Conservation (phyloP, 2,888 invertebrate species). For the Pharmacophagus antenor region DNA sequence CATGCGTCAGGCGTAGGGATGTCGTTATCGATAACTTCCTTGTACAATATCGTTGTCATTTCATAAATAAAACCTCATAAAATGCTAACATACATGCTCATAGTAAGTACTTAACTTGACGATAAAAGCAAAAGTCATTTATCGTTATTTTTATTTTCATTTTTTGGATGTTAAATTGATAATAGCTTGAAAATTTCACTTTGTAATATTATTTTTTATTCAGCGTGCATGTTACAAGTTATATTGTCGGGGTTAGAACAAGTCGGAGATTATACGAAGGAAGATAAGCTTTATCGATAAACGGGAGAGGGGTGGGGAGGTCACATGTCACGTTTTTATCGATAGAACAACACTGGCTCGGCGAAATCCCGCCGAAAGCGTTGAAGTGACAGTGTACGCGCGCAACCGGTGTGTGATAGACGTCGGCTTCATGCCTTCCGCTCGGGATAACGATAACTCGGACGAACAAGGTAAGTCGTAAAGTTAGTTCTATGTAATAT, state of each 20-base stretch:
- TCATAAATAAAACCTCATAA: not conserved
- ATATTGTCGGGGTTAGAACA: not conserved
- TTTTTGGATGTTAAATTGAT: not conserved
- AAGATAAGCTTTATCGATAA: conserved; percentile 45
- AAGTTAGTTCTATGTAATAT: conserved; percentile 27
- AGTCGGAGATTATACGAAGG: conserved; percentile 21
- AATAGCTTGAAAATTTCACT: not conserved
- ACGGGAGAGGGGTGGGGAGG: too few relatives aligned
- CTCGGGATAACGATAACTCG: conserved; percentile 39
- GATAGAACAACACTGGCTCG: conserved; percentile 37
- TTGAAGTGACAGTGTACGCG: conserved; percentile 58
- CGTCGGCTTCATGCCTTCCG: conserved; percentile 51
- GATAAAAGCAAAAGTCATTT: not conserved
- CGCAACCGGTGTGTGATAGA: conserved; percentile 56
- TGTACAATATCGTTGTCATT: not conserved
- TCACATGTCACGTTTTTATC: conserved; percentile 38
- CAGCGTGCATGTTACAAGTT: not conserved
- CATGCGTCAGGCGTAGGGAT: conserved; percentile 66
- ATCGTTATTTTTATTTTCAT: not conserved
- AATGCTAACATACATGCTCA: not conserved
- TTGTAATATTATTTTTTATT: not conserved
- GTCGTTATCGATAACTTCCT: conserved; percentile 40
- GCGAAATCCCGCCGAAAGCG: conserved; percentile 52
- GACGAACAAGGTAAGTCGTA: conserved; percentile 58
- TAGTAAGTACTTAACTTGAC: not conserved